Percentiles rank a stretch among this genome's conserved stretches.
Conservation (phyloP, 2,888 invertebrate species). For the Apamea epomidion region DNA sequence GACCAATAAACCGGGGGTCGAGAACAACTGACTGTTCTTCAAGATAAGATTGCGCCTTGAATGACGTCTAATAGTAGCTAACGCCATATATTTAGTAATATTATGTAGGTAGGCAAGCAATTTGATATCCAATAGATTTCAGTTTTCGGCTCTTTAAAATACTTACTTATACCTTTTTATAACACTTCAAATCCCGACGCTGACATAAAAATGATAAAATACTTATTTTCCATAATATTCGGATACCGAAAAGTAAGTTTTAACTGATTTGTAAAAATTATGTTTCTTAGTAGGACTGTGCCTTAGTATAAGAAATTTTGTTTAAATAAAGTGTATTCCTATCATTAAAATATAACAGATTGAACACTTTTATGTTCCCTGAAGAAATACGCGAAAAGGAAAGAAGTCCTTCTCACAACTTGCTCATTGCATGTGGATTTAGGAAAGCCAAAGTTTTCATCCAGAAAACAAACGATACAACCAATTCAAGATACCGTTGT, state of each 20-base stretch:
- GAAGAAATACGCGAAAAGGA: background rate
- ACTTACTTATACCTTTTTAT: background rate
- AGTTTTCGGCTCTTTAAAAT: constrained; percentile 5
- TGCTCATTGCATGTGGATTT: background rate
- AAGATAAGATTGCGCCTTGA: constrained; percentile 85
- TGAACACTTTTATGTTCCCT: background rate
- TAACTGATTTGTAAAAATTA: background rate
- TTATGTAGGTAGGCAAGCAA: constrained; percentile 40
- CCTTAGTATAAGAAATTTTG: background rate
- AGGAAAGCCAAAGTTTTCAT: background rate
- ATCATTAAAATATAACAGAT: background rate
- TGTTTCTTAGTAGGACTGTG: background rate
- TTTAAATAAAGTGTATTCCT: background rate
- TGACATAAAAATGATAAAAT: background rate
- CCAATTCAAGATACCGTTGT: background rate
- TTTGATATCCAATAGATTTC: constrained; percentile 20
- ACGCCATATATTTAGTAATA: constrained; percentile 49
- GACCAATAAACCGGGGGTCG: constrained; percentile 89
- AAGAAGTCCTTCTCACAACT: background rate
- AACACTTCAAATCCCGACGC: background rate
- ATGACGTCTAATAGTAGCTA: constrained; percentile 82
- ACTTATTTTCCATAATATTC: background rate
- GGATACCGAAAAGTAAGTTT: background rate
- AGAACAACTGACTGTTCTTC: constrained; percentile 83
- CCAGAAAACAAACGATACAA: background rate